These are phyloP conservation scores for Conus betulinus DNA, from an alignment of 1,140 invertebrate species.

Conservation along the genomic window DNA sequence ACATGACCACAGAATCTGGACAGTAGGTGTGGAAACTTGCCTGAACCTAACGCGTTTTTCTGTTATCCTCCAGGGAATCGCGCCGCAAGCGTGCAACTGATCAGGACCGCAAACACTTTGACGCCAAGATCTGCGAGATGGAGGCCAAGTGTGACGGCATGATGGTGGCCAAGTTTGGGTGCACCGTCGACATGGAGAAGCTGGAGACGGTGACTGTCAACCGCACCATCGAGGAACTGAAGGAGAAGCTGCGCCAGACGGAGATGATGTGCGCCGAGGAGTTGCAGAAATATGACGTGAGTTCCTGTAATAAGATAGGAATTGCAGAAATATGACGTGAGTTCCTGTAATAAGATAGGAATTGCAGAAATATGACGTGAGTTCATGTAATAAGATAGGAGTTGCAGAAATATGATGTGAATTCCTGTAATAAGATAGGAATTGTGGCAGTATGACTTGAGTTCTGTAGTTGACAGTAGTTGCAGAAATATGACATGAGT, in stretches of 20 bases:
- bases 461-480: background rate
- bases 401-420: too few relatives aligned
- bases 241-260: slow-evolving; percentile 69
- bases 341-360: background rate
- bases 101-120: slow-evolving; percentile 73
- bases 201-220: slow-evolving; percentile 75
- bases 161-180: slow-evolving; percentile 74
- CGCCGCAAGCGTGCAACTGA: slow-evolving; percentile 72
- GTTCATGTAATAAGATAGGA: too few relatives aligned
- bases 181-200: slow-evolving; percentile 73
- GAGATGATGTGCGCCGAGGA: slow-evolving; percentile 68
- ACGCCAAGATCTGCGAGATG: slow-evolving; percentile 68
- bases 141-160: slow-evolving; percentile 71
- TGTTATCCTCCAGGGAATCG: slow-evolving; percentile 62
- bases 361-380: too few relatives aligned
- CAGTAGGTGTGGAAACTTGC: too few relatives aligned
- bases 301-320: slow-evolving; percentile 47
- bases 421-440: too few relatives aligned
- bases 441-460: background rate
- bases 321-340: slow-evolving; percentile 62
- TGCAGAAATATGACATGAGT: too few relatives aligned
- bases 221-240: slow-evolving; percentile 72
- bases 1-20: too few relatives aligned
- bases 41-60: too few relatives aligned
- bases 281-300: slow-evolving; percentile 62